Evolutionary conservation across 2,888 invertebrate genomes (phyloP), one percentile per base, ranked within the genome.

Genomic region (Pammene aurita): DNA sequence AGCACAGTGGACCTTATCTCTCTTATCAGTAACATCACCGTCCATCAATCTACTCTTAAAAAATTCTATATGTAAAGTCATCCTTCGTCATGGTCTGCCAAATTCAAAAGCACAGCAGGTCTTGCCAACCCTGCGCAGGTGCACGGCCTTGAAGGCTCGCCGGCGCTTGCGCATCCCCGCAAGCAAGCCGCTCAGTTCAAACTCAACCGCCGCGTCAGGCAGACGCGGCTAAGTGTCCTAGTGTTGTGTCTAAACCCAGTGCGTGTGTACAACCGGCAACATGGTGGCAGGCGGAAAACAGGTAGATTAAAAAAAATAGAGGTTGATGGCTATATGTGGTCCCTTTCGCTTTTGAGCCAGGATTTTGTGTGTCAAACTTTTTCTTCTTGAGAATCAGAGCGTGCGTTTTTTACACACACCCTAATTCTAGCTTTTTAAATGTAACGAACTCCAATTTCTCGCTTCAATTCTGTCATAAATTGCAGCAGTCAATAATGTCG

Each of bases 201-300:
- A 90, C 79, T 85, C 78, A 81, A 89, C 86, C 90, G 91, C 89
- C 90, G 92, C 91, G 90, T 85, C 86, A 87, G 87, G 83, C 85
- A 88, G 87, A 92, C 92, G 92, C 91, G 92, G 90, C 88, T 86
- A 76, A n/a, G 84, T 85, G 85, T 80, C 72, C 68, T 70, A 75
- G 73, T 73, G 69, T 55, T 60, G 69, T 69, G 68, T 60, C 50
- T 85, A 63, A 34, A 58, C 77, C 82, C 83, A 82, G 88, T 89
- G 89, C 81, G 74, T 78, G 86, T 85, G 81, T 26, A 83, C 78
- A 82, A 74, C 75, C 73, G 76, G 67, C 88, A 92, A 80, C 78
- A 93, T 93, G 93, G 93, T 93, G 73, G 93, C 93, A 80, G 93
- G 93, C 82, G 93, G 93, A 76, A 93, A 93, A 85, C 93, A 93